A percentile compares a stretch with the other conserved stretches of the same genome.
Conservation (phyloP, 2,888 invertebrate genomes). For the Andrena minutula region DNA sequence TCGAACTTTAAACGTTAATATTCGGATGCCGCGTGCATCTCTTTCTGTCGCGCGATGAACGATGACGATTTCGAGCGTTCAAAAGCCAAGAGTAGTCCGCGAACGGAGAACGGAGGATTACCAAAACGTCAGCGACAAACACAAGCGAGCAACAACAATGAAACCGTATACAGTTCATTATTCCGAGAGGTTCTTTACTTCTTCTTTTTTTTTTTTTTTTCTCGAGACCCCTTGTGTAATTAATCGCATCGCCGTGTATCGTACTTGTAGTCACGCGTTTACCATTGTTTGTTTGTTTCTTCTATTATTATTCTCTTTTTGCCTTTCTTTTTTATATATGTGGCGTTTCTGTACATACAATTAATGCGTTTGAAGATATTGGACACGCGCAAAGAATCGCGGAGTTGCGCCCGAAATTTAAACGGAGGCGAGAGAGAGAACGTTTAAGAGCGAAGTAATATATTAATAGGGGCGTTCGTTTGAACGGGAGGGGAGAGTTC, state of each 20-base stretch:
- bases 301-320: too few relatives aligned
- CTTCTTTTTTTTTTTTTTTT: constrained; percentile 40
- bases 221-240: constrained; percentile 74
- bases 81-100: constrained; percentile 46
- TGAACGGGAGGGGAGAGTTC: constrained; percentile 18
- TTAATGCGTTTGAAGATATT: constrained; percentile 67
- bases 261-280: constrained; percentile 73
- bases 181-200: constrained; percentile 73
- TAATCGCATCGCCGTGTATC: constrained; percentile 72
- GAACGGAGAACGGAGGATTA: constrained; percentile 62
- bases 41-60: constrained; percentile 76
- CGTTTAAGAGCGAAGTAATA: constrained; percentile 43
- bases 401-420: constrained; percentile 63
- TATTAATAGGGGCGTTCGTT: constrained; percentile 38
- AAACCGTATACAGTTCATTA: constrained; percentile 72
- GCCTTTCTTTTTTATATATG: constrained; percentile 55
- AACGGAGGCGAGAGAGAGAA: constrained; percentile 20
- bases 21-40: constrained; percentile 71
- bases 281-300: constrained; percentile 66
- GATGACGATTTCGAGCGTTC: constrained; percentile 72
- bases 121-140: constrained; percentile 54
- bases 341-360: constrained; percentile 74
- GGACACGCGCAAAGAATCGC: constrained; percentile 67
- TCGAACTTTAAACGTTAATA: constrained; percentile 75
- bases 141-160: constrained; percentile 31